A percentile compares a stretch with the other conserved stretches of the same genome.
Evolutionary conservation across 2,113 vertebrate species (phyloP).

Genomic region (Mustela lutreola): DNA sequence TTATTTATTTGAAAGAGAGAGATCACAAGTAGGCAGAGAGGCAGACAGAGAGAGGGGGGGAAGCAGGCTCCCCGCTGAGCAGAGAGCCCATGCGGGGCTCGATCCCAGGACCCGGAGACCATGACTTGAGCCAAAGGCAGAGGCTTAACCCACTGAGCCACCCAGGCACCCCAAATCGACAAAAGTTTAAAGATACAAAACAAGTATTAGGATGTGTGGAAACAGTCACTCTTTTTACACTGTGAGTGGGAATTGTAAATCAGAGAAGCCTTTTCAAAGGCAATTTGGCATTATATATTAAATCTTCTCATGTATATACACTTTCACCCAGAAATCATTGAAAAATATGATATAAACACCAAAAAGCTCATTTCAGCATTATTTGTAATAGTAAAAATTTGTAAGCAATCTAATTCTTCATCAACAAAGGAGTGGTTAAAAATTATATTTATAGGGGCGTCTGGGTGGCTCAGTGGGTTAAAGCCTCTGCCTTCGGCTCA

Average conservation of each 20-base stretch:
- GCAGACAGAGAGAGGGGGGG: too few species aligned
- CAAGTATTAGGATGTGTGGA: not conserved
- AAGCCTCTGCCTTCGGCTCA: too few species aligned
- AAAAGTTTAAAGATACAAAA: not conserved
- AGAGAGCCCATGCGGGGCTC: too few species aligned
- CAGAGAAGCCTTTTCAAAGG: slow-evolving; percentile 34
- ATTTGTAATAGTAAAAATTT: slow-evolving; percentile 27
- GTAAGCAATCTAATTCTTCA: not conserved
- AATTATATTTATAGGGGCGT: not conserved
- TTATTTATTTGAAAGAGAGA: too few species aligned
- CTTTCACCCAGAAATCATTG: not conserved
- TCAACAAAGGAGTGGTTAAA: not conserved
- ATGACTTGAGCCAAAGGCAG: too few species aligned
- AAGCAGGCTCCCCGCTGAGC: too few species aligned
- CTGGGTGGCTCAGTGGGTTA: too few species aligned
- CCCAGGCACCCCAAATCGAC: too few species aligned
- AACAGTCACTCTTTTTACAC: not conserved
- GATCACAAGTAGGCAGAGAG: too few species aligned
- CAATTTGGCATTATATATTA: not conserved
- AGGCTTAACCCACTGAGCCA: too few species aligned
- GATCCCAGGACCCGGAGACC: too few species aligned
- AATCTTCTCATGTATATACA: not conserved
- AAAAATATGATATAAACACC: not conserved
- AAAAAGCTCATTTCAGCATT: slow-evolving; percentile 18
- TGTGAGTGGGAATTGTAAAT: not conserved